Base-by-base conservation (phyloP, 2,113 vertebrate genomes). In the Aptenodytes patagonicus region DNA sequence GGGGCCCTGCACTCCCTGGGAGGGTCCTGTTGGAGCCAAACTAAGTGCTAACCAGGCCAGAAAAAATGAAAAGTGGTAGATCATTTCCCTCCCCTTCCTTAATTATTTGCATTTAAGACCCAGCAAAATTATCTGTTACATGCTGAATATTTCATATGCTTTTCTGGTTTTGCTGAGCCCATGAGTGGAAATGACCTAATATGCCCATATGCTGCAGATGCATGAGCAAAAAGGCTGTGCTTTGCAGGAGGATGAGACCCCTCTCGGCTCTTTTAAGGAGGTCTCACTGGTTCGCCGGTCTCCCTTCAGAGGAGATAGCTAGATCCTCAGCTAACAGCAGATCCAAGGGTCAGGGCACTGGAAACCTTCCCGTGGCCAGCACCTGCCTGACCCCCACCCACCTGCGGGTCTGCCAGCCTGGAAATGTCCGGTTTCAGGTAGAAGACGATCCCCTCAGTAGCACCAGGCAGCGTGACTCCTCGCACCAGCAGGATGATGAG, bases 361-460 rank as follows among this genome's bases (percentile, higher is more conserved):
- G 62, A 81, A 87, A 51, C 10, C 10, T 52, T 76, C 51, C 17
- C 0, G 0, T 34, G 51, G 62, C 20, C 46, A n/a, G 40, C 17
- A 52, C 13, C 51, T 73, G 26, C 46, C 70, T 61, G 36, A 21
- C 55, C 32, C 29, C 10, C 24, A 58, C 97, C 87, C 95, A 99
- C 99, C 98, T 99, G 99, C 2, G 99, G 99, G 91, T 99, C 99
- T 65, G 98, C 95, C 87, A 99, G 98, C 13, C 99, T 98, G 58
- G 98, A 97, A 77, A 99, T 80, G 80, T 99, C 99, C 0, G 99
- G 99, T 85, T 99, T 99, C 83, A 99, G 98, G 95, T 99, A 99
- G 95, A 99, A 99, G 95, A 98, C 81, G 91, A 99, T 99, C 10
- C 99, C 99, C 14, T 98, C 97, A 0, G 95, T 98, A 72, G 99